Conservation (phyloP, 2,888 invertebrate genomes). For the Corbicula japonica region DNA sequence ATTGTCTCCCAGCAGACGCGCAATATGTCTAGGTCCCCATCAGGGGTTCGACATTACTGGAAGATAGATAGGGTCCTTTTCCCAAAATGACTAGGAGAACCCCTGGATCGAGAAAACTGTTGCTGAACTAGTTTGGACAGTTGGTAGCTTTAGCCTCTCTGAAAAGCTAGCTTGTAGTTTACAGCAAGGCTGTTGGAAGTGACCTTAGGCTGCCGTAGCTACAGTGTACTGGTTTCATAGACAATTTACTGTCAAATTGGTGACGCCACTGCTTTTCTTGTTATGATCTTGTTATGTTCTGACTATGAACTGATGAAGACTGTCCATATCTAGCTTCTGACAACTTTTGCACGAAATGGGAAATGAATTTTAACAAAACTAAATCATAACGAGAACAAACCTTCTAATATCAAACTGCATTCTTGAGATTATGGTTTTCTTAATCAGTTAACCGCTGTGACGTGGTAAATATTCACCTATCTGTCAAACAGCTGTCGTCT, state of each 20-base stretch:
- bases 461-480: conserved; percentile 31
- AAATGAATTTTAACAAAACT: neutral
- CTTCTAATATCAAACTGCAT: conserved; percentile 47
- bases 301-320: neutral
- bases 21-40: too few species aligned
- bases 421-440: neutral
- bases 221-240: neutral
- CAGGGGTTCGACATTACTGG: too few species aligned
- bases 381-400: conserved; percentile 5
- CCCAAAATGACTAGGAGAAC: too few species aligned
- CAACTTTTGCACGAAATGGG: neutral
- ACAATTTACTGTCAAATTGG: neutral
- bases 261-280: neutral
- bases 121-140: too few species aligned
- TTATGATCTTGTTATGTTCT: neutral
- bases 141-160: too few species aligned
- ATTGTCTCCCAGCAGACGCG: too few species aligned
- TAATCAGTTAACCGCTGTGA: conserved; percentile 19
- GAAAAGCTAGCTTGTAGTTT: too few species aligned
- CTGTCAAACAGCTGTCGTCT: conserved; percentile 32
- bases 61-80: too few species aligned
- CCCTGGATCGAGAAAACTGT: too few species aligned
- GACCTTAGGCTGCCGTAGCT: too few species aligned
- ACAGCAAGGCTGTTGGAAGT: too few species aligned
- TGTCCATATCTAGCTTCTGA: neutral